Base-by-base conservation (phyloP, 2,797 vertebrate genomes). In the Gadopsis bispinosus region DNA sequence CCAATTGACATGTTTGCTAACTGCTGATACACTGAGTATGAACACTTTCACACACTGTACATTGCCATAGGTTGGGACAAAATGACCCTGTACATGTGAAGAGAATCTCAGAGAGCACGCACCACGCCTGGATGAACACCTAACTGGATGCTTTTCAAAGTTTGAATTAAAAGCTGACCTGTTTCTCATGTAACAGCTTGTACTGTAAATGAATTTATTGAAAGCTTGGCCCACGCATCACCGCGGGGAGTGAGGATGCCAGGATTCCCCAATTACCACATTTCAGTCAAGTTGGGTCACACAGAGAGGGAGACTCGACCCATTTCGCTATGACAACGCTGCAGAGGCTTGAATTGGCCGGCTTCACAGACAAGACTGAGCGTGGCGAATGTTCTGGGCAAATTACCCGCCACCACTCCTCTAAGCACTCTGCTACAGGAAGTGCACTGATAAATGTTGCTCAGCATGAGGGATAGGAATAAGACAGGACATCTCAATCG, bases 231-330 rank as follows among this genome's bases (percentile, higher is more conserved):
- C 75, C 60, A 83, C 77, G 75, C 75, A 72, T 87, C 90, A 73
- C 91, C 80, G 59, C 85, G 9, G 88, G 86, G 81, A 81, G 80
- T n/a, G 53, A 78, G 62, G 82, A 78, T 79, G 69, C 74, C 83
- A 73, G 83, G 77, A 82, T 81, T 86, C 77, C 70, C 85, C 85
- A 92, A 90, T 93, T 93, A 94, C 64, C 77, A 75, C 79, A 79
- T 93, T 86, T 88, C 86, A 87, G 89, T 91, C 86, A 90, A 79
- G 79, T 83, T 85, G 88, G 87, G 83, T 90, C 81, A 83, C 70
- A 85, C 81, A 91, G 85, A 92, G 86, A 91, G 77, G 87, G 73
- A 64, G 76, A 54, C 70, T 85, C 67, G 73, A 90, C 87, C 91
- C 81, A 88, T 88, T 94, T 90, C 56, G 29, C 73, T 41, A 19